Base-by-base conservation (phyloP, 1,140 invertebrate genomes). In the Eupeodes corollae region DNA sequence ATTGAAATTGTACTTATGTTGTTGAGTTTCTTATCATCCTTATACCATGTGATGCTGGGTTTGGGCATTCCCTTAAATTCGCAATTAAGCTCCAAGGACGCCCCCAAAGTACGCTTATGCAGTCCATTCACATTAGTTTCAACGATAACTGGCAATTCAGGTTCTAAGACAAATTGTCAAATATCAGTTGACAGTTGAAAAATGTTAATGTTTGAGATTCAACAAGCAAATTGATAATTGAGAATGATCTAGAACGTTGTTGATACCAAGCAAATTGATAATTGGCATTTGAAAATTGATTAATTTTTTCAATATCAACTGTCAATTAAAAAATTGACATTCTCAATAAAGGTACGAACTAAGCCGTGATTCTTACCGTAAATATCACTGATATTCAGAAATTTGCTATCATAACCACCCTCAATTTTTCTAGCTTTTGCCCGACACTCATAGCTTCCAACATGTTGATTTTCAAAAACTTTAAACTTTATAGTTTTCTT, bases 1-100 rank as follows among this genome's bases (percentile, higher is more conserved):
- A 79, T 61, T 16, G 52, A 42, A 14, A 76, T 70, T 1, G 54
- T 57, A 26, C 63, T 56, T 6, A 58, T 52, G 6, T 49, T 49
- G 6, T 46, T 33, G 11, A 63, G 13, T 16, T 53, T 47, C 6
- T 52, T 48, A 11, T 58, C 63, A 38, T 69, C 58, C 57, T 73
- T 74, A 47, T 55, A 73, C 74, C 74, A 76, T 0, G 40, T 56
- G 2, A 76, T 65, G 5, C 30, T 52, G 3, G 74, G 70, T 40
- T 56, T 52, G 2, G 74, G 74, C 42, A 74, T 63, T 1, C 73
- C 73, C 13, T 48, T 43, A 8, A 61, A 54, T 40, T 55, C 52
- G 44, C 73, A 75, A 13, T 56, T 54, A 26, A 74, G 52, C 37
- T 57, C 52, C 32, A 73, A 41, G 3, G 57, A 52, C 31, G 70